A percentile compares a stretch with the other conserved stretches of the same genome.
Conservation (phyloP, 2,888 invertebrate species). For the Drosophila pegasa region DNA sequence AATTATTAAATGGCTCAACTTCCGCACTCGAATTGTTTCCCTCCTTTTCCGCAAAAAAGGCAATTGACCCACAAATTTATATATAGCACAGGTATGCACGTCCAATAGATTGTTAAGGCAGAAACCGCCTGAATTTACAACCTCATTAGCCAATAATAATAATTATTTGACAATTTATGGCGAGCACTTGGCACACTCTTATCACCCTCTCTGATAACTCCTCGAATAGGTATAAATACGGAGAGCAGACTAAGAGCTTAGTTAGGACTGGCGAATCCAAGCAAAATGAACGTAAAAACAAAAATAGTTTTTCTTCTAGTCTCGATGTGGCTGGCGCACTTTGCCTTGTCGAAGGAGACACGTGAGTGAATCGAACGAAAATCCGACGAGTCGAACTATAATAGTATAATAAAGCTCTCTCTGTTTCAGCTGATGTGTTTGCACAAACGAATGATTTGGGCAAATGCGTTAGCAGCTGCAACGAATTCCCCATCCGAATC, state of each 20-base stretch:
- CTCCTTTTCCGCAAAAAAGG: not conserved
- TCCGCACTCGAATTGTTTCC: not conserved
- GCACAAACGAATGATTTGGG: not conserved
- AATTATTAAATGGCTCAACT: not conserved
- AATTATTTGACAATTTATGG: not conserved
- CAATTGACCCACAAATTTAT: not conserved
- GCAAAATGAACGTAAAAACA: conserved; percentile 19
- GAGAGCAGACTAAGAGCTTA: too few relatives aligned
- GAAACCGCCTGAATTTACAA: not conserved
- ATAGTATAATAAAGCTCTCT: not conserved
- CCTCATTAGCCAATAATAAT: not conserved
- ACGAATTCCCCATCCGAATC: conserved; percentile 11
- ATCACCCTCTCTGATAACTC: conserved; percentile 3
- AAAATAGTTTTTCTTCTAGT: conserved; percentile 14
- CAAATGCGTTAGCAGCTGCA: conserved; percentile 16
- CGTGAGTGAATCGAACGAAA: conserved; percentile 9
- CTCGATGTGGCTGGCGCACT: conserved; percentile 17
- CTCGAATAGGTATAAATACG: conserved; percentile 13
- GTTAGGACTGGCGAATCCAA: not conserved
- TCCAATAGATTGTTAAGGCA: not conserved
- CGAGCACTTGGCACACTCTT: not conserved
- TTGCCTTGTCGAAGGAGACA: conserved; percentile 1
- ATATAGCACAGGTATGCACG: not conserved
- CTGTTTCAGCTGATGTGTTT: conserved; percentile 10
- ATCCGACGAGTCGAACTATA: fast-evolving